phyloP scores from a whole-genome alignment of 1,140 invertebrate genomes.

The Olivierus martensii region DNA sequence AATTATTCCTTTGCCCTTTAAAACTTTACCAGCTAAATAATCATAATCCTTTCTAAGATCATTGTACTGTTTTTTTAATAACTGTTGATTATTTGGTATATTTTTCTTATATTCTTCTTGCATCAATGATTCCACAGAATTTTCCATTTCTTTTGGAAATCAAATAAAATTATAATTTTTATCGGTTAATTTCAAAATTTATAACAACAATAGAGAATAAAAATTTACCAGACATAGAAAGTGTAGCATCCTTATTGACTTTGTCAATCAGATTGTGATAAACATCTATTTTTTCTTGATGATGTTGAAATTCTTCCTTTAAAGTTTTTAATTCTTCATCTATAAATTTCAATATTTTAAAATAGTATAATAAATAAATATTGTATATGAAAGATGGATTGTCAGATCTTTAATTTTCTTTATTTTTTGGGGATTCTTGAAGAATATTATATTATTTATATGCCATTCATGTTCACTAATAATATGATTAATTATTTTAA shows the following conservation, averaged over 20 bases:
- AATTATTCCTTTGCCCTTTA: conserved; percentile 59
- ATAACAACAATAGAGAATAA: no score
- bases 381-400: no score
- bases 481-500: no score
- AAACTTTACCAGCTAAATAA: conserved; percentile 51
- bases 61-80: conserved; percentile 51
- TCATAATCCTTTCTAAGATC: conserved; percentile 67
- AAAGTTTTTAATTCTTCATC: conserved; percentile 63
- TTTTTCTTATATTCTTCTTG: conserved; percentile 7
- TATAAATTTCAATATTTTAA: no score
- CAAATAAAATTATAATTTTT: background rate
- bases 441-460: no score
- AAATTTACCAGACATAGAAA: no score
- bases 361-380: no score
- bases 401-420: no score
- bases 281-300: conserved; percentile 84
- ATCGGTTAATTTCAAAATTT: background rate
- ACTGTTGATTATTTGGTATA: conserved; percentile 18
- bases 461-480: no score
- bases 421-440: no score
- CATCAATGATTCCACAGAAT: conserved; percentile 16
- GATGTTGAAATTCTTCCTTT: conserved; percentile 78
- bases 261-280: conserved; percentile 65
- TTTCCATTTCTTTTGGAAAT: conserved; percentile 19
- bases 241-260: conserved; percentile 25